Conservation (phyloP, 2,888 invertebrate genomes). For the Diarsia dahlii region DNA sequence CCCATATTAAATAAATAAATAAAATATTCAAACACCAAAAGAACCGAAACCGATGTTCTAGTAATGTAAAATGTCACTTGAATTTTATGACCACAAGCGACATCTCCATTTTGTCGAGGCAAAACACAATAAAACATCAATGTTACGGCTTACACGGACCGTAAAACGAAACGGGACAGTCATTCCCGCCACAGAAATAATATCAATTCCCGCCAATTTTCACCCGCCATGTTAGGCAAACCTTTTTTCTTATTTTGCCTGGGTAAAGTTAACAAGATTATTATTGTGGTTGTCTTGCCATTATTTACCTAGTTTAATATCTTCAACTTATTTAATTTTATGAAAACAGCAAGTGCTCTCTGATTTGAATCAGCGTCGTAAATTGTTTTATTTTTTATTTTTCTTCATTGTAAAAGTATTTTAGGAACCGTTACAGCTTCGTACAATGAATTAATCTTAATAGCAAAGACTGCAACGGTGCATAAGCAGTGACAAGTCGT, state of each 20-base stretch:
- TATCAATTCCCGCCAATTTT: constrained; percentile 73
- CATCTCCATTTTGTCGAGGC: constrained; percentile 72
- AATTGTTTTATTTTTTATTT: not conserved
- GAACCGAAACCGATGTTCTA: constrained; percentile 46
- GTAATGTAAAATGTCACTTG: constrained; percentile 62
- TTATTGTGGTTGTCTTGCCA: not conserved
- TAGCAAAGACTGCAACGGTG: constrained; percentile 27
- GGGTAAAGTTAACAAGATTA: constrained; percentile 9
- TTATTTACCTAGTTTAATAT: constrained; percentile 3
- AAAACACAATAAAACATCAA: constrained; percentile 73
- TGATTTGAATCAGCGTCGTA: not conserved
- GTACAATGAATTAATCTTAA: constrained; percentile 7
- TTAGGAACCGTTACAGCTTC: not conserved
- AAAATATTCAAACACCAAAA: not conserved
- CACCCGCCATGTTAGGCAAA: constrained; percentile 38
- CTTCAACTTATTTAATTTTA: not conserved
- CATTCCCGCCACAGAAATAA: constrained; percentile 71
- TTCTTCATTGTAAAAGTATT: not conserved
- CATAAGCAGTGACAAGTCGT: constrained; percentile 17
- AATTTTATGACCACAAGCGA: constrained; percentile 72
- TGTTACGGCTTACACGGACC: constrained; percentile 71
- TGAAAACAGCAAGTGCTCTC: not conserved
- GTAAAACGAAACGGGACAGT: constrained; percentile 78
- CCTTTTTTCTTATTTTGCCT: constrained; percentile 19
- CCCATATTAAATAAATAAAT: no score